Evolutionary conservation across 2,113 vertebrate genomes (phyloP).

Genomic region (Centropus unirufus): DNA sequence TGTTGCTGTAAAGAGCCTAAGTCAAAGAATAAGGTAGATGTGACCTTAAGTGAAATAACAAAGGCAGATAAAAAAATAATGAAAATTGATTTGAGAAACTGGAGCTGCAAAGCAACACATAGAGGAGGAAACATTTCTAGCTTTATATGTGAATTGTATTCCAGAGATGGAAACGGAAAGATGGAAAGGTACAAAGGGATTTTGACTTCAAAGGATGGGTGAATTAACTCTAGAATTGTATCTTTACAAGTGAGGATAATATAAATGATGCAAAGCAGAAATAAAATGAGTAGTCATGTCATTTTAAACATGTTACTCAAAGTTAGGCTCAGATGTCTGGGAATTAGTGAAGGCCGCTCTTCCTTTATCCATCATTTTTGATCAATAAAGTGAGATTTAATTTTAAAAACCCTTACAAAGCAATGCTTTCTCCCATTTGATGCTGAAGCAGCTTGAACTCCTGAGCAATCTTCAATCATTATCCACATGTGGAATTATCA

Average conservation of each 20-base stretch:
- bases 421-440: background rate
- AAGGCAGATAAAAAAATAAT: background rate
- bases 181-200: background rate
- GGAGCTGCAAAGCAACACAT: background rate
- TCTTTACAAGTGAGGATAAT: background rate
- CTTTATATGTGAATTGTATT: constrained; percentile 14
- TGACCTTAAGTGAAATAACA: background rate
- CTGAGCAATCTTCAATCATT: background rate
- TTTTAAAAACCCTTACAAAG: background rate
- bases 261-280: background rate
- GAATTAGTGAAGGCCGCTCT: background rate
- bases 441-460: background rate
- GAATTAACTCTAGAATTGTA: background rate
- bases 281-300: background rate
- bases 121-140: constrained; percentile 15
- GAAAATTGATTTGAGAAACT: background rate
- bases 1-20: background rate
- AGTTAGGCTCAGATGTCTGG: background rate
- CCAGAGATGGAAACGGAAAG: constrained; percentile 1
- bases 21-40: background rate
- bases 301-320: background rate
- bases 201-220: background rate
- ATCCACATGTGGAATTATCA: background rate
- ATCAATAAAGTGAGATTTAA: background rate
- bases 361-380: background rate